Base-by-base conservation (phyloP, 2,797 vertebrate species). In the Microctenopoma steveboyesi region DNA sequence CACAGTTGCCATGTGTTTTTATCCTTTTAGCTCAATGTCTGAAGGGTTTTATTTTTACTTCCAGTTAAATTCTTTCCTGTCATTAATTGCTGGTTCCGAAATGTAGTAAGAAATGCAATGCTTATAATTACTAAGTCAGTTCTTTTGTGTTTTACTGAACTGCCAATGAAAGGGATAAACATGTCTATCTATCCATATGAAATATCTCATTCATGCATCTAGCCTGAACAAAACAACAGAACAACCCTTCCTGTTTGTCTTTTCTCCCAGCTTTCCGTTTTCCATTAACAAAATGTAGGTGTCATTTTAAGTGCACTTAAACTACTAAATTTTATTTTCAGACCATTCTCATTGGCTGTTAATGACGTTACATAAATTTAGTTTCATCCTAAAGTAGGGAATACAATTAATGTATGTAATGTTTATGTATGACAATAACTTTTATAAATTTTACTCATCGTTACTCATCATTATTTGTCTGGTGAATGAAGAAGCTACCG, bases 31-130 rank as follows among this genome's bases (percentile, higher is more conserved):
- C 66, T 68, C 22, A 3, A 35, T 53, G 43, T 56, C 22, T 67
- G 40, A 69, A 35, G 52, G 47, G 7, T 76, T 81, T 79, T 52
- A n/a, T 55, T 7, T 69, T 61, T 35, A 52, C 45, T 64, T 51
- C 40, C 56, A 35, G 12, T 69, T 49, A 59, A 5, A 9, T 62
- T 1, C 27, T 43, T 50, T 15, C 7, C 2, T 69, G 16, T 8
- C 48, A 0, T 37, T 14, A 51, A 4, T 54, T 53, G 0, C 37
- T 49, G 45, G 27, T 45, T 57, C 46, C 45, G 10, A 60, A 35
- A 57, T 54, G 56, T 11, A 66, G 10, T 25, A 39, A 56, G 25
- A 35, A 35, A 35, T 9, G 2, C 22, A 33, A 43, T 18, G 25
- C 30, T 5, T 28, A 33, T 4, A 51, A 52, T 49, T n/a, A 15